A percentile compares a stretch with the other conserved stretches of the same genome.
Conservation (phyloP, 2,113 vertebrate species). For the Larimichthys crocea region DNA sequence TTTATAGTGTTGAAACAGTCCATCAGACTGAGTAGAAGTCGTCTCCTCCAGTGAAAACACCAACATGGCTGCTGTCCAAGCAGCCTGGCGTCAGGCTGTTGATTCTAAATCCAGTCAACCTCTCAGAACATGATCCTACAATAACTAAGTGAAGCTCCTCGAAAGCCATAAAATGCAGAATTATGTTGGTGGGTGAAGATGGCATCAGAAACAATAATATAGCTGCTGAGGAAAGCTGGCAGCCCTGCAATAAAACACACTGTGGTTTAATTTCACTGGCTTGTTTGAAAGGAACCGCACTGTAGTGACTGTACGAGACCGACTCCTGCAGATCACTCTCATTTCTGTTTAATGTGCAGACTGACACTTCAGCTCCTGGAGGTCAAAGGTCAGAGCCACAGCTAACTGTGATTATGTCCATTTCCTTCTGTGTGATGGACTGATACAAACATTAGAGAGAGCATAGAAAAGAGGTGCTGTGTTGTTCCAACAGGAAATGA, state of each 20-base stretch:
- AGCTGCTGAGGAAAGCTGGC: constrained; percentile 23
- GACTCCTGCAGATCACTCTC: not conserved
- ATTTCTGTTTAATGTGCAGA: not conserved
- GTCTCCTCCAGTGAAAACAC: constrained; percentile 46
- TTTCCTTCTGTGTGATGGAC: constrained; percentile 10
- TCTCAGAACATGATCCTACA: constrained; percentile 47
- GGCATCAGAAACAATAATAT: constrained; percentile 57
- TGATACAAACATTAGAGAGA: not conserved
- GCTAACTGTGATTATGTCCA: not conserved
- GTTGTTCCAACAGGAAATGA: constrained; percentile 9
- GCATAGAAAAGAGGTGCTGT: not conserved
- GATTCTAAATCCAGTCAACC: constrained; percentile 26
- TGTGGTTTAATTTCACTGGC: not conserved
- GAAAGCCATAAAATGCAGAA: constrained; percentile 19
- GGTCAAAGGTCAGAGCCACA: constrained; percentile 22
- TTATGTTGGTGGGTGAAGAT: constrained; percentile 25
- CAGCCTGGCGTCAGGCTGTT: constrained; percentile 37
- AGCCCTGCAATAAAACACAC: not conserved
- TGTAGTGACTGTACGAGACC: not conserved
- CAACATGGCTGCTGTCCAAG: constrained; percentile 20
- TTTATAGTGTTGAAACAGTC: not conserved
- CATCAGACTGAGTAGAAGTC: not conserved
- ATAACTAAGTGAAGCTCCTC: constrained; percentile 16
- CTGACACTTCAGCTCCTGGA: not conserved
- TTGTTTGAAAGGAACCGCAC: constrained; percentile 22